Evolutionary conservation across 2,797 vertebrate species (phyloP), one percentile per base, ranked within the genome.

Genomic region (Propithecus perrieri): DNA sequence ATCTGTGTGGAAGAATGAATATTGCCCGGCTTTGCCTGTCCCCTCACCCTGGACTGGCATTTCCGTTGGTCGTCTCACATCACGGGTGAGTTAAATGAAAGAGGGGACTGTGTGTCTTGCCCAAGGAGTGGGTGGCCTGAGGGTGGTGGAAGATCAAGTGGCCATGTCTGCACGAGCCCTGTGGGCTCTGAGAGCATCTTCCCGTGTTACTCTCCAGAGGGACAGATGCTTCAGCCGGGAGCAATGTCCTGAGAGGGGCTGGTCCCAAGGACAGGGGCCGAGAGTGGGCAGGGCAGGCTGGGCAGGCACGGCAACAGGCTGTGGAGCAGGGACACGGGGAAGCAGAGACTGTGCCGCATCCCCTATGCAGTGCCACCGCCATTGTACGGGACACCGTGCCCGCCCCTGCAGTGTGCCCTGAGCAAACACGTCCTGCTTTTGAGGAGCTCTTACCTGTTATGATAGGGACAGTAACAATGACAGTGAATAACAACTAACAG

Each of bases 311-410:
- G 15, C n/a, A 18, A 41, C 71, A 72, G 72, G 53, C 55, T 18
- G 15, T n/a, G 20, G 9, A 13, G 53, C 6, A 10, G 33, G n/a
- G 65, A 53, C 14, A 3, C 9, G 14, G 46, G 53, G 26, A 30
- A 41, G 28, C 30, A 75, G 88, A 50, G 4, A 14, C n/a, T 6
- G 3, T 41, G 12, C 7, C 15, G 30, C 33, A 6, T 17, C 26
- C 3, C 24, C 28, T 15, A 4, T 5, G 2, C 7, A 75, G 35
- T 13, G 22, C 20, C 24, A 13, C 4, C 0, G 33, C 33, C 35
- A n/a, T 4, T 1, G 5, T 17, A 65, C 1, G 12, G 46, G 55
- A 28, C 26, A 5, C 20, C 2, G 0, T 33, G 17, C 24, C 12
- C 1, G 50, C 18, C 9, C 7, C 26, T 7, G 5, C 43, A 6